These are phyloP conservation scores for Trichonephila clavipes DNA, from an alignment of 1,140 invertebrate species.

Conservation along the genomic window DNA sequence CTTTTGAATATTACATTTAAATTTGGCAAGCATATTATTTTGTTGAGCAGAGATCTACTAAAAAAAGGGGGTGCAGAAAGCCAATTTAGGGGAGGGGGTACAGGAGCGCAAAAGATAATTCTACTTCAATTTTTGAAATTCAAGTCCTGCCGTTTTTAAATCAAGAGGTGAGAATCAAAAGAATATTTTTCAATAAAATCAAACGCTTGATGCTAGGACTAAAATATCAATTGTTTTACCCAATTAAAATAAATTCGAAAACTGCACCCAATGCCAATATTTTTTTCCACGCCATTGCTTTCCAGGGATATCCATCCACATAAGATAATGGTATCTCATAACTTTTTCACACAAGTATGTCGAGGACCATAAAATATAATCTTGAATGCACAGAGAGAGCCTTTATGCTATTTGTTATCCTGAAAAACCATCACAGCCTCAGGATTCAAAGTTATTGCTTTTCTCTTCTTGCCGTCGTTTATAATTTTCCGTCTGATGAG, in stretches of 20 bases:
- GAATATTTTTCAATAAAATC: no score
- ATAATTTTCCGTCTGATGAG: conserved; percentile 7
- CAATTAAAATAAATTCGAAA: neutral
- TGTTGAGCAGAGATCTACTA: no score
- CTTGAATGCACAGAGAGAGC: neutral
- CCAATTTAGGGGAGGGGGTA: no score
- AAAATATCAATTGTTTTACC: neutral
- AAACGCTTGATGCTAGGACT: no score
- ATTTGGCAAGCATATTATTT: no score
- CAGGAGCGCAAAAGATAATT: no score
- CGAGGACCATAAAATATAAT: neutral
- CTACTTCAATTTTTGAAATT: no score
- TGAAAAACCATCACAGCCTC: neutral
- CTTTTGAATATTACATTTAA: no score
- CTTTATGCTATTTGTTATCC: conserved; percentile 13
- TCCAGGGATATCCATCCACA: neutral
- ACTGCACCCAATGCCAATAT: neutral
- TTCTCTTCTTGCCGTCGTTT: neutral
- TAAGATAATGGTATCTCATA: neutral
- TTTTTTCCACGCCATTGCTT: neutral
- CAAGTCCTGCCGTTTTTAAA: no score
- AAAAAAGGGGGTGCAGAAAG: no score
- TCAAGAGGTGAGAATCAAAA: no score
- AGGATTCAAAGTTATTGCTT: neutral
- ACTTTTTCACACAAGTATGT: neutral